phyloP scores from a whole-genome alignment of 2,113 vertebrate genomes.

The Perognathus longimembris region DNA sequence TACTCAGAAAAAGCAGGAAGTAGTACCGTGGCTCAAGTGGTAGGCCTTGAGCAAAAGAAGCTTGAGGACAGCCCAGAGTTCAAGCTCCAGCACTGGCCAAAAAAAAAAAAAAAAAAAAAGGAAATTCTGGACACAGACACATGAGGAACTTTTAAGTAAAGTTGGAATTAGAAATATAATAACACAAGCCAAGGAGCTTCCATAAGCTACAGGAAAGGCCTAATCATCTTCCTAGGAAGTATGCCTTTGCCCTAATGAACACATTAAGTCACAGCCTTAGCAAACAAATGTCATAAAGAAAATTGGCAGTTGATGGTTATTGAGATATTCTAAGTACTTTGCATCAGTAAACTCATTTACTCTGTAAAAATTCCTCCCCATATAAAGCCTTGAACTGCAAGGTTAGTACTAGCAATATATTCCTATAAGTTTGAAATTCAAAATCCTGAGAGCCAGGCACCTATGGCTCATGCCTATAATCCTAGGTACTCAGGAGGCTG shows the following conservation, averaged over 20 bases:
- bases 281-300: conserved; percentile 35
- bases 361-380: not conserved
- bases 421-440: conserved; percentile 27
- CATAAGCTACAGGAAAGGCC: not conserved
- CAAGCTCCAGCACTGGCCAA: too few relatives aligned
- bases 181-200: not conserved
- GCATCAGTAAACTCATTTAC: conserved; percentile 3
- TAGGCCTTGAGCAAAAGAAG: too few relatives aligned
- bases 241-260: too few relatives aligned
- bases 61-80: too few relatives aligned
- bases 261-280: not conserved
- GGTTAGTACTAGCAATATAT: conserved; percentile 24
- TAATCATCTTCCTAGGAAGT: not conserved
- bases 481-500: too few relatives aligned
- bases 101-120: not conserved
- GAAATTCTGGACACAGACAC: not conserved
- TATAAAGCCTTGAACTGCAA: not conserved
- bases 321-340: conserved; percentile 1
- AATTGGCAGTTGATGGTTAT: not conserved
- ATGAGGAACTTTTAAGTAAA: not conserved
- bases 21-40: too few relatives aligned
- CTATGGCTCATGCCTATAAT: too few relatives aligned
- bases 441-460: not conserved
- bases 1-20: too few relatives aligned
- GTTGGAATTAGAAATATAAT: not conserved